A percentile compares a stretch with the other conserved stretches of the same genome.
phyloP scores from a whole-genome alignment of 2,113 vertebrate genomes.

The Puma concolor region DNA sequence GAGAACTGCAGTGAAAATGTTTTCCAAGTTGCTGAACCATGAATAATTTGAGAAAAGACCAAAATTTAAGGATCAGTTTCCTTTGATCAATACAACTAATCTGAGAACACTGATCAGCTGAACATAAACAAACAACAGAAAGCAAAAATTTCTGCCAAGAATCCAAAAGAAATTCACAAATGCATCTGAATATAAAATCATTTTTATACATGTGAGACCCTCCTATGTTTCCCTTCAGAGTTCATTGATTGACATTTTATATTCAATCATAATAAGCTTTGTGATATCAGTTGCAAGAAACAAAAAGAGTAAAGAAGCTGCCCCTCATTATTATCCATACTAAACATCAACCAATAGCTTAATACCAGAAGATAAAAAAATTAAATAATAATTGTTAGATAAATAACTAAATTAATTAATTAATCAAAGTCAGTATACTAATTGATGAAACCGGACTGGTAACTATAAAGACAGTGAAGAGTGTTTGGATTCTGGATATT shows the following conservation, averaged over 20 bases:
- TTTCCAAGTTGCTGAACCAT: neutral
- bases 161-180: neutral
- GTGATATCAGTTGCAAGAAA: neutral
- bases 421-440: neutral
- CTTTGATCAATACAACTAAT: neutral
- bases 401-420: neutral
- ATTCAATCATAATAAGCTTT: neutral
- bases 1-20: neutral
- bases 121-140: neutral
- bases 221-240: neutral
- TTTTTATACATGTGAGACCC: neutral
- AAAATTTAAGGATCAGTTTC: conserved; percentile 19
- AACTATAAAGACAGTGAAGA: neutral
- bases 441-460: neutral
- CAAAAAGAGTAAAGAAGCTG: neutral
- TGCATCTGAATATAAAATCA: neutral
- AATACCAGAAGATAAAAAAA: neutral
- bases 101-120: neutral
- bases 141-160: neutral
- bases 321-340: neutral
- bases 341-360: neutral
- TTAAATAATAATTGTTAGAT: neutral
- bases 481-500: neutral
- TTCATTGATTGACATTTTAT: neutral
- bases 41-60: conserved; percentile 24